phyloP scores from a whole-genome alignment of 2,113 vertebrate species.

The Colaptes auratus region DNA sequence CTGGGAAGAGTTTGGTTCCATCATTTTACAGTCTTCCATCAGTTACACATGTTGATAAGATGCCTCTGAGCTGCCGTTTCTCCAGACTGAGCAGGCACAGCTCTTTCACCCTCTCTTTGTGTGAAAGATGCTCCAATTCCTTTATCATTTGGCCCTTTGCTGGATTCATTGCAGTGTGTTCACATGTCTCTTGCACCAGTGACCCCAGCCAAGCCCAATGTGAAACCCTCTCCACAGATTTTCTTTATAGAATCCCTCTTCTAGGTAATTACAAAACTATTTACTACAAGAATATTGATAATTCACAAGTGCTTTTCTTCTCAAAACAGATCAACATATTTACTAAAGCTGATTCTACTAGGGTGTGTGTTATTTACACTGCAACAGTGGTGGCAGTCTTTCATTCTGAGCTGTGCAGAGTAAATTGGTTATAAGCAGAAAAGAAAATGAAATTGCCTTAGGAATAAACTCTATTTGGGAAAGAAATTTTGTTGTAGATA shows the following conservation, averaged over 20 bases:
- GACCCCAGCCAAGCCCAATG: not conserved
- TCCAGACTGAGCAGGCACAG: not conserved
- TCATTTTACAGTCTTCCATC: not conserved
- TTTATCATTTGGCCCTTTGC: not conserved
- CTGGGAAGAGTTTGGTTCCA: not conserved
- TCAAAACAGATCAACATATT: conserved; percentile 58
- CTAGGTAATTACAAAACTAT: not conserved
- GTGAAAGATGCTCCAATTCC: not conserved
- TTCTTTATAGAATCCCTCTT: not conserved
- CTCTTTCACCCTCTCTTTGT: not conserved
- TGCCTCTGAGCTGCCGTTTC: not conserved
- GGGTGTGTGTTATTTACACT: not conserved
- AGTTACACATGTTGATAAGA: not conserved
- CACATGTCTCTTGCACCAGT: fast-evolving
- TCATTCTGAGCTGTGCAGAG: not conserved
- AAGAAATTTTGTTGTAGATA: not conserved
- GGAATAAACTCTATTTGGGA: not conserved
- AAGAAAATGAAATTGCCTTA: conserved; percentile 30
- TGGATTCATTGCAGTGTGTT: not conserved
- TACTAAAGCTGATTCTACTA: conserved; percentile 52
- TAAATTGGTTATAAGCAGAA: conserved; percentile 14
- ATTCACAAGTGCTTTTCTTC: conserved; percentile 19
- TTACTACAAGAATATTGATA: conserved; percentile 1
- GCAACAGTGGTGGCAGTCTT: not conserved
- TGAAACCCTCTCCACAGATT: not conserved